A percentile compares a stretch with the other conserved stretches of the same genome.
These are phyloP conservation scores for Peromyscus melanophrys DNA, from an alignment of 2,797 vertebrate genomes.

Conservation along the genomic window DNA sequence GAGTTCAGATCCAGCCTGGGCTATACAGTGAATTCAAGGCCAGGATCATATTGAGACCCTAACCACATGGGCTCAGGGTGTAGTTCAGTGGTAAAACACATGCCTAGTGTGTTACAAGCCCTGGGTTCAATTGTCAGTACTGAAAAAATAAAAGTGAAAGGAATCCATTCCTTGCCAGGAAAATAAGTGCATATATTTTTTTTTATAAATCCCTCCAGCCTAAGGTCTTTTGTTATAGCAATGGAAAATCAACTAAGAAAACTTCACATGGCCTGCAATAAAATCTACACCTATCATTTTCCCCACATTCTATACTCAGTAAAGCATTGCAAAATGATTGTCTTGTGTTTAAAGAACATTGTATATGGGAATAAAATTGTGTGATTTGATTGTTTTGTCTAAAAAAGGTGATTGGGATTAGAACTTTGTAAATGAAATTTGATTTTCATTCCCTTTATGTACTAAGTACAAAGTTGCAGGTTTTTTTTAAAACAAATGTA, in stretches of 20 bases:
- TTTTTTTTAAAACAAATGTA: not conserved
- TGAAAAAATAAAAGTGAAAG: not conserved
- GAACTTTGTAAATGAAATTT: not conserved
- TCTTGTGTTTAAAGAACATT: not conserved
- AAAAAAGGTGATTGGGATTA: not conserved
- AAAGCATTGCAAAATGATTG: not conserved
- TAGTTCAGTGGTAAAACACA: not conserved
- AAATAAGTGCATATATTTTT: not conserved
- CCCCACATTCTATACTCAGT: not conserved
- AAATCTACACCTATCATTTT: not conserved
- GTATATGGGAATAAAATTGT: not conserved
- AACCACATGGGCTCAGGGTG: not conserved
- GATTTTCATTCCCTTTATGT: not conserved
- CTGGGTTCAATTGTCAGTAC: not conserved
- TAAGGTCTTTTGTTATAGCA: not conserved
- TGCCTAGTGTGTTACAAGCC: not conserved
- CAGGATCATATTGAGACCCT: not conserved
- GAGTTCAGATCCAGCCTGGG: not conserved
- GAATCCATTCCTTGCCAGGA: not conserved
- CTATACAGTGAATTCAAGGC: not conserved
- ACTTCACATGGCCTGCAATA: not conserved
- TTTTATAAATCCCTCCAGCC: not conserved
- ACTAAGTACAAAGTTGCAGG: not conserved
- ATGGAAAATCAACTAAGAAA: not conserved
- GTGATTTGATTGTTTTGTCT: conserved; percentile 19